These are phyloP conservation scores for Drosophila neutralis DNA, from an alignment of 2,888 invertebrate genomes.

Conservation along the genomic window DNA sequence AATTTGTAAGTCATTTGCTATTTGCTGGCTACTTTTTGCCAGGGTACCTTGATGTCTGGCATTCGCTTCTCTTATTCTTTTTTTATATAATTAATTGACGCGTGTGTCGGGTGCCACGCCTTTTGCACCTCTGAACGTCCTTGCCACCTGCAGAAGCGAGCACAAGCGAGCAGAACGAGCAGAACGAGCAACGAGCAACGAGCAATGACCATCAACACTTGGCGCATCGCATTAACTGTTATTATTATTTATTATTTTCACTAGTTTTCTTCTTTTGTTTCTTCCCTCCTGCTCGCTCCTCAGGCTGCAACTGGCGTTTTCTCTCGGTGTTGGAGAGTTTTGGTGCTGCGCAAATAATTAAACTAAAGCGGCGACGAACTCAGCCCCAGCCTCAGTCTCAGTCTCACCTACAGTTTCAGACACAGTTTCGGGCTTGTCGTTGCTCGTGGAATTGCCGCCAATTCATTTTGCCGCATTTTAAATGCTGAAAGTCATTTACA, in stretches of 20 bases:
- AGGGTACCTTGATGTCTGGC: constrained; percentile 25
- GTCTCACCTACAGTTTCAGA: not conserved
- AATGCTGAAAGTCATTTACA: constrained; percentile 77
- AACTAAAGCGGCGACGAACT: constrained; percentile 65
- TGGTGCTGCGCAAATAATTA: constrained; percentile 64
- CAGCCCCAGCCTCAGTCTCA: not conserved
- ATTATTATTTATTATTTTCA: constrained; percentile 65
- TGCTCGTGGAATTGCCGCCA: constrained; percentile 69
- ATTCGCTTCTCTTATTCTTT: constrained; percentile 10
- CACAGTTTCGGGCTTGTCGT: constrained; percentile 1
- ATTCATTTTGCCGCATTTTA: constrained; percentile 79
- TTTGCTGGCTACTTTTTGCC: not conserved
- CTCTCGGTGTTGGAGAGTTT: constrained; percentile 7
- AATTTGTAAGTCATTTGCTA: not conserved
- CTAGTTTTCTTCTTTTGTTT: constrained; percentile 16
- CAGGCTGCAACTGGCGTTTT: constrained; percentile 1
- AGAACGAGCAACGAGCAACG: not conserved
- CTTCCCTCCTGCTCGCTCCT: not conserved
- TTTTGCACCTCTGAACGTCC: constrained; percentile 17
- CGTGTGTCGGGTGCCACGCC: constrained; percentile 51
- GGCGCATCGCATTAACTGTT: constrained; percentile 64
- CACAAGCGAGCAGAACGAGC: too few species aligned
- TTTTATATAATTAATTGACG: constrained; percentile 73
- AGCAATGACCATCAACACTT: constrained; percentile 55
- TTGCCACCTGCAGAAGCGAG: not conserved